Base-by-base conservation (phyloP, 2,888 invertebrate genomes). In the Sturmia bella region DNA sequence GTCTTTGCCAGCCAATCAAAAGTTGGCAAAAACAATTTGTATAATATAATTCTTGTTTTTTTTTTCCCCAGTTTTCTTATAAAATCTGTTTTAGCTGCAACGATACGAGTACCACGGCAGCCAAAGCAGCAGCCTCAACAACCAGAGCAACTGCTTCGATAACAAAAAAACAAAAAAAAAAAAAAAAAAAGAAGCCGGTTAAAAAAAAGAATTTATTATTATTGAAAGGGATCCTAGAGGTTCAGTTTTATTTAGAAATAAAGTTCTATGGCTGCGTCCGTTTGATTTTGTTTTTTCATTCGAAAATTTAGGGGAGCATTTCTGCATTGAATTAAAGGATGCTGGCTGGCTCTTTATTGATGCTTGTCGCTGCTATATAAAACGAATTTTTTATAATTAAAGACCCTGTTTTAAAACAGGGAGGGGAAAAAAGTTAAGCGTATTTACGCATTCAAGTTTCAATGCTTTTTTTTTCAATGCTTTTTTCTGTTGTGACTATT, bases 1-100 rank as follows among this genome's bases (percentile, higher is more conserved):
- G 83, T 73, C 83, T 80, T 63, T 75, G 56, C 52, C 50, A 80
- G 68, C 83, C 83, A 83, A 83, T 83, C 83, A 83, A 68, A 80
- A 78, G 64, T 82, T 74, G 82, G 82, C 82, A 78, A 82, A 82
- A 82, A 82, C 78, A 82, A 82, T 82, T 82, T 82, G 82, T 82
- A 66, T 27, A 69, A 57, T 11, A 63, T 57, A 68, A 19, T 64
- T 59, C 32, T 39, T 48, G 9, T 12, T 45, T 41, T 54, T n/a
- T 56, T 32, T 5, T 11, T 37, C 2, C 32, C 9, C 32, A 32
- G 32, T 32, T 32, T 43, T 13, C 43, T 43, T 13, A 15, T 5
- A 11, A 43, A 19, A 41, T 64, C 52, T 66, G 69, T 48, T 64
- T 77, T 21, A 74, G 61, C 66, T 66, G 50, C 64, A 70, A 80